These are phyloP conservation scores for Alloscopus bannaensis DNA, from an alignment of 2,888 invertebrate genomes.

Conservation along the genomic window DNA sequence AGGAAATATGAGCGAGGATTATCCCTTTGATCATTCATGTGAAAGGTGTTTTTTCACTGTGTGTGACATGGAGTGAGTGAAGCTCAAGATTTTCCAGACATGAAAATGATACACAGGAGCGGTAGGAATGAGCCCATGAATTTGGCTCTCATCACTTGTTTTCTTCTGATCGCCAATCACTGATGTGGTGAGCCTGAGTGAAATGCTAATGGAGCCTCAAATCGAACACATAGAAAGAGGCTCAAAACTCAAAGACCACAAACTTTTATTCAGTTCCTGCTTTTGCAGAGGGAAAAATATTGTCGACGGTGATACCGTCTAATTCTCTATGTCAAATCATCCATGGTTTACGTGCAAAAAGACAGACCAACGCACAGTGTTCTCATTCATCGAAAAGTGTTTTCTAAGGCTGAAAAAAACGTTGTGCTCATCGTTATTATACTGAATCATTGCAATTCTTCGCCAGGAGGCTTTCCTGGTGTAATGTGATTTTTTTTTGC, in stretches of 20 bases:
- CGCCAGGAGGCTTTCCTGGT: no score
- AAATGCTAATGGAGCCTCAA: conserved; percentile 41
- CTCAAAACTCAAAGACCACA: background rate
- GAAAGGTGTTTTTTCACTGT: no score
- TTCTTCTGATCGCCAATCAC: background rate
- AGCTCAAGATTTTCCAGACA: conserved; percentile 24
- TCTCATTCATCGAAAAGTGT: no score
- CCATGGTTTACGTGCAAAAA: no score
- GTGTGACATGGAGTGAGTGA: conserved; percentile 2
- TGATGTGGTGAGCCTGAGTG: conserved; percentile 22
- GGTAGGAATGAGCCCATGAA: background rate
- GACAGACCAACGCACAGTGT: no score
- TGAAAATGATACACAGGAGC: conserved; percentile 17
- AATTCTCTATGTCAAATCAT: conserved; percentile 36
- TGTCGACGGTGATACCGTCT: conserved; percentile 2
- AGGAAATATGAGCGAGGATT: no score
- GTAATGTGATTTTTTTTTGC: no score
- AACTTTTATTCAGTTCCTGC: background rate
- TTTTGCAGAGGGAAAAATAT: background rate
- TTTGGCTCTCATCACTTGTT: conserved; percentile 6
- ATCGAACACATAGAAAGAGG: conserved; percentile 12
- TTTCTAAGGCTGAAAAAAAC: no score
- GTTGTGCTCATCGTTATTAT: no score
- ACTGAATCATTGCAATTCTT: no score
- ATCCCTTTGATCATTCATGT: no score